A percentile compares a stretch with the other conserved stretches of the same genome.
These are phyloP conservation scores for Drosophila suzukii DNA, from an alignment of 1,140 invertebrate species.

Conservation along the genomic window DNA sequence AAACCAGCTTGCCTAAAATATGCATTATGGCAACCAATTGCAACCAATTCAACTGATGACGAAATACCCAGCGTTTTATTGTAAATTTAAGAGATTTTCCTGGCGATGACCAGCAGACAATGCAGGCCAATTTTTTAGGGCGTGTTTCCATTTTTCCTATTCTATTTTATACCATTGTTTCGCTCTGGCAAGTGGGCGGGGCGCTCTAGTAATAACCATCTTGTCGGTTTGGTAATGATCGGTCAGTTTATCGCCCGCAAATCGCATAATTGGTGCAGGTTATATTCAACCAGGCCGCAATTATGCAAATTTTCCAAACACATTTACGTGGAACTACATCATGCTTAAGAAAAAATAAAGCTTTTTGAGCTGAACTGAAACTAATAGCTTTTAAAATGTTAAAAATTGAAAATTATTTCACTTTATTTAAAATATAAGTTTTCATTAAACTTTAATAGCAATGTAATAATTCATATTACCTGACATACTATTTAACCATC, in stretches of 20 bases:
- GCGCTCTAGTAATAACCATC: conserved; percentile 64
- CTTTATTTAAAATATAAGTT: not conserved
- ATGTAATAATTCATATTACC: too few relatives aligned
- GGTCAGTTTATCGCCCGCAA: conserved; percentile 72
- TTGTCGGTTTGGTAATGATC: conserved; percentile 69
- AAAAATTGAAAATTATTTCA: too few relatives aligned
- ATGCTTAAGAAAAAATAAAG: not conserved
- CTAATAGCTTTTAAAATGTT: not conserved
- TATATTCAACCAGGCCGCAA: conserved; percentile 30
- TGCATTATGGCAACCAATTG: conserved; percentile 34
- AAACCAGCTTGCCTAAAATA: conserved; percentile 27
- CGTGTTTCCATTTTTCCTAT: conserved; percentile 13
- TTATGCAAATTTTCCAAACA: conserved; percentile 65
- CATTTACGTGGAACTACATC: conserved; percentile 38
- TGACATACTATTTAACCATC: not conserved
- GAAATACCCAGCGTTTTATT: conserved; percentile 36
- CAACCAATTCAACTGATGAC: conserved; percentile 16
- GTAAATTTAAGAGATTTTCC: conserved; percentile 28
- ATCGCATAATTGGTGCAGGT: conserved; percentile 65
- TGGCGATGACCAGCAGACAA: conserved; percentile 34
- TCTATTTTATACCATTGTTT: conserved; percentile 51
- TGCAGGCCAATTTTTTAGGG: conserved; percentile 39
- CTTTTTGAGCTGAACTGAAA: not conserved
- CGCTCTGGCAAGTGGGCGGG: conserved; percentile 46
- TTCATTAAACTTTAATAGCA: too few relatives aligned